Evolutionary conservation across 1,140 invertebrate genomes (phyloP).

Genomic region (Drosophila ironensis): DNA sequence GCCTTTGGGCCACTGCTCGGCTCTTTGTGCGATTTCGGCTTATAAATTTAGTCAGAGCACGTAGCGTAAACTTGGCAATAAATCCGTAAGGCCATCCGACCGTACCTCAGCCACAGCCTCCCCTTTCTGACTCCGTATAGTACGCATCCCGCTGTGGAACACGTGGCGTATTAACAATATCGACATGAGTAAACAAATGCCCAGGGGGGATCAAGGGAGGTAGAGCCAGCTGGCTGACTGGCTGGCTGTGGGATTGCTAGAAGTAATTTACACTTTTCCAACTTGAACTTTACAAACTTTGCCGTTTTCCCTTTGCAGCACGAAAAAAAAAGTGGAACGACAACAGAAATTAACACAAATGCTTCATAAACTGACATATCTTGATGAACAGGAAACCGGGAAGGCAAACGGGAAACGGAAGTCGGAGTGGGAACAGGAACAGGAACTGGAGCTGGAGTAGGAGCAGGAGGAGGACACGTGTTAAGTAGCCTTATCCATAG

Average conservation of each 20-base stretch:
- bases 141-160: conserved; percentile 47
- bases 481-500: conserved; percentile 59
- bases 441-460: no score
- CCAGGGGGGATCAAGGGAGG: conserved; percentile 35
- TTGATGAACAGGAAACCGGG: conserved; percentile 48
- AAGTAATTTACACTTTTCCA: conserved; percentile 76
- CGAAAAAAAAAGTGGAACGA: conserved; percentile 47
- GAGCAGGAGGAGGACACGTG: conserved; percentile 56
- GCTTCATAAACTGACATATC: conserved; percentile 71
- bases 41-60: conserved; percentile 75
- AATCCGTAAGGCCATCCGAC: conserved; percentile 63
- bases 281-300: conserved; percentile 39
- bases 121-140: conserved; percentile 4
- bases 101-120: conserved; percentile 9
- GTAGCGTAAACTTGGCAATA: conserved; percentile 77
- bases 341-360: conserved; percentile 77
- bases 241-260: conserved; percentile 2
- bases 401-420: conserved; percentile 18
- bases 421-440: not conserved
- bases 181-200: conserved; percentile 75
- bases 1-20: conserved; percentile 33
- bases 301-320: conserved; percentile 20
- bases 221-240: not conserved
- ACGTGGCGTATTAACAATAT: conserved; percentile 79
- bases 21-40: conserved; percentile 56